Conservation (phyloP, 2,888 invertebrate species). For the Conchocele bisecta region DNA sequence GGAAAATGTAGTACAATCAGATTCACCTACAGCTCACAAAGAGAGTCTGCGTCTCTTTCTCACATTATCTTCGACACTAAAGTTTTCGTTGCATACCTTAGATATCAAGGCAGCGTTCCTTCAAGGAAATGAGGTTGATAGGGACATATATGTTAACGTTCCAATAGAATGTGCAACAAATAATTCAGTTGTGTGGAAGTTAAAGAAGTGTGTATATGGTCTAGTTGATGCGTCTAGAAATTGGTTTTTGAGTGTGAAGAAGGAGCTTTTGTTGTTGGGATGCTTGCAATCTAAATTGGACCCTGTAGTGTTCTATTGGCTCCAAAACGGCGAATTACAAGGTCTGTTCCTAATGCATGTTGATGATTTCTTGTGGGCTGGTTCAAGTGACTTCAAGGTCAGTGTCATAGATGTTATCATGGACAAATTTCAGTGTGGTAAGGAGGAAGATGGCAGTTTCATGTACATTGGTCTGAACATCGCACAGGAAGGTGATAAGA, state of each 20-base stretch:
- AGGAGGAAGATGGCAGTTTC: too few species aligned
- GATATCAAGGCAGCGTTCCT: constrained; percentile 47
- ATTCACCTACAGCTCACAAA: constrained; percentile 37
- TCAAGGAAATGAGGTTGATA: constrained; percentile 28
- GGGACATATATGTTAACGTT: too few species aligned
- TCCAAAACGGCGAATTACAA: too few species aligned
- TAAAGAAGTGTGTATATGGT: constrained; percentile 43
- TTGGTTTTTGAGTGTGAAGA: constrained; percentile 46
- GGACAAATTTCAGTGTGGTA: too few species aligned
- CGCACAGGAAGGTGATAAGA: too few species aligned
- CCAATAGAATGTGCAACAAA: neutral
- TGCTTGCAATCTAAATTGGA: constrained; percentile 44
- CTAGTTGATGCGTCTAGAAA: constrained; percentile 40
- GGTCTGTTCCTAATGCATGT: too few species aligned
- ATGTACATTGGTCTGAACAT: too few species aligned
- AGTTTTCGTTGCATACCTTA: constrained; percentile 22
- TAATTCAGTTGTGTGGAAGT: constrained; percentile 25
- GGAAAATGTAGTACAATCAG: constrained; percentile 26
- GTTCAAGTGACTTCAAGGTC: too few species aligned
- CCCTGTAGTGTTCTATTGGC: constrained; percentile 51
- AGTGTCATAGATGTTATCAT: too few species aligned
- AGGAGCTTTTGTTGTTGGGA: constrained; percentile 13
- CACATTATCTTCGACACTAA: constrained; percentile 9
- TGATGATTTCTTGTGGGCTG: too few species aligned
- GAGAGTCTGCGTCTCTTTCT: constrained; percentile 30